Percentiles rank a stretch among this genome's conserved stretches.
Conservation (phyloP, 2,888 invertebrate genomes). For the Andrena hattorfiana region DNA sequence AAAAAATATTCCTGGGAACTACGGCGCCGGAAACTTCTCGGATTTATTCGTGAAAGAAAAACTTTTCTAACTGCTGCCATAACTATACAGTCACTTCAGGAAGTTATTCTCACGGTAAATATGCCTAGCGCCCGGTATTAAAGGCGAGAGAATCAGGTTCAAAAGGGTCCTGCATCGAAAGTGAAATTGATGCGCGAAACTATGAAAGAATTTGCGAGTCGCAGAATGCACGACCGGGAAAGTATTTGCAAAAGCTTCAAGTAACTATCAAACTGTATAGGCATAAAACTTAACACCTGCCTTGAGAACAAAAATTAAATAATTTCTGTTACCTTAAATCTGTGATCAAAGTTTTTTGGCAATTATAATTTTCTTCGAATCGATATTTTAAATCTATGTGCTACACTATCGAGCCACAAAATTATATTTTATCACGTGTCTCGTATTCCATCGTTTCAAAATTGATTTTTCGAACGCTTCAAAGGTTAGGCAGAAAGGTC, state of each 20-base stretch:
- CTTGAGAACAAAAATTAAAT: no score
- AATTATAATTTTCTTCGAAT: no score
- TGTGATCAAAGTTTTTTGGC: no score
- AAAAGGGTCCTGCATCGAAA: constrained; percentile 29
- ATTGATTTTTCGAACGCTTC: neutral
- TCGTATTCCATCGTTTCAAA: neutral
- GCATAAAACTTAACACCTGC: no score
- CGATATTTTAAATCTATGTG: no score
- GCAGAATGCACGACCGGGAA: neutral
- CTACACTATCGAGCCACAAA: no score
- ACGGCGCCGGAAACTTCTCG: constrained; percentile 40
- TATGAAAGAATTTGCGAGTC: constrained; percentile 9
- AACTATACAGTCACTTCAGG: constrained; percentile 44
- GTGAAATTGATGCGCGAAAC: constrained; percentile 36
- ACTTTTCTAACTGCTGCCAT: constrained; percentile 55
- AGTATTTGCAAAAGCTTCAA: neutral
- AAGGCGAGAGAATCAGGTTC: constrained; percentile 45
- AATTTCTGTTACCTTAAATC: no score
- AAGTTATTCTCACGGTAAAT: constrained; percentile 57
- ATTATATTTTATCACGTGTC: neutral
- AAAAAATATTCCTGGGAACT: constrained; percentile 41
- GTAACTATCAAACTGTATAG: neutral
- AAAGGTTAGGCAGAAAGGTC: neutral
- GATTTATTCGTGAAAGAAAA: constrained; percentile 55
- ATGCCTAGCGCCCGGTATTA: constrained; percentile 42